Conservation (phyloP, 2,888 invertebrate genomes). For the Auanema sp. region DNA sequence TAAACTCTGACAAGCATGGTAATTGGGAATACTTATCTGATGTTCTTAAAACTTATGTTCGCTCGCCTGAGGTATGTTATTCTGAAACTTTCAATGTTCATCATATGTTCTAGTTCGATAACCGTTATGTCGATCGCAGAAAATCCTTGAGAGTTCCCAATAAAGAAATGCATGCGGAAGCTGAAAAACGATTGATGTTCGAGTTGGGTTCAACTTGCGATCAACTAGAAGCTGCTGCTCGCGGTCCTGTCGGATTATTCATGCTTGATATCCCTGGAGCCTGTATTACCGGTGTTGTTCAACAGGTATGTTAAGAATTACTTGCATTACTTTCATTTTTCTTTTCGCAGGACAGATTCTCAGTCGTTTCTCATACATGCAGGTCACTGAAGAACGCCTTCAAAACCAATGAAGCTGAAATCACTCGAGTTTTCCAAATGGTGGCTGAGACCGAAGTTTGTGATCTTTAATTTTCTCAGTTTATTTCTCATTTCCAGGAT, state of each 20-base stretch:
- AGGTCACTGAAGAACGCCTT: too few relatives aligned
- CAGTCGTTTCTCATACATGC: not conserved
- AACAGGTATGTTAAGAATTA: slow-evolving; percentile 20
- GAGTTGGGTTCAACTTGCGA: slow-evolving; percentile 33
- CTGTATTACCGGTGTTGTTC: slow-evolving; percentile 38
- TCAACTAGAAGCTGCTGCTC: slow-evolving; percentile 36
- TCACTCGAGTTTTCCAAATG: too few relatives aligned
- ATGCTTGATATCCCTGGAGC: slow-evolving; percentile 5
- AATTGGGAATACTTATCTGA: slow-evolving; percentile 31
- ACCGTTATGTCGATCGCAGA: slow-evolving; percentile 1
- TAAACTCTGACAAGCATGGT: slow-evolving; percentile 12
- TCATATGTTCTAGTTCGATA: slow-evolving; percentile 13
- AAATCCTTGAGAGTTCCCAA: not conserved
- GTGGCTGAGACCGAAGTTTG: too few relatives aligned
- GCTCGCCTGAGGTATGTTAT: slow-evolving; percentile 14
- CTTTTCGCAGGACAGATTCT: slow-evolving; percentile 8
- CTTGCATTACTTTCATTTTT: not conserved
- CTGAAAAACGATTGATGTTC: slow-evolving; percentile 5
- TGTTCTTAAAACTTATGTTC: slow-evolving; percentile 29
- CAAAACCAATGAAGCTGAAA: too few relatives aligned
- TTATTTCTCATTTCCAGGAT: too few relatives aligned
- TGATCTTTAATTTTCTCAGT: too few relatives aligned
- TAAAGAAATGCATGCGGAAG: not conserved
- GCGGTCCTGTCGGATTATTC: slow-evolving; percentile 30
- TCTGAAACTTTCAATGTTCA: too few relatives aligned